These are phyloP conservation scores for Lagenorhynchus albirostris DNA, from an alignment of 2,113 vertebrate species.

Conservation along the genomic window DNA sequence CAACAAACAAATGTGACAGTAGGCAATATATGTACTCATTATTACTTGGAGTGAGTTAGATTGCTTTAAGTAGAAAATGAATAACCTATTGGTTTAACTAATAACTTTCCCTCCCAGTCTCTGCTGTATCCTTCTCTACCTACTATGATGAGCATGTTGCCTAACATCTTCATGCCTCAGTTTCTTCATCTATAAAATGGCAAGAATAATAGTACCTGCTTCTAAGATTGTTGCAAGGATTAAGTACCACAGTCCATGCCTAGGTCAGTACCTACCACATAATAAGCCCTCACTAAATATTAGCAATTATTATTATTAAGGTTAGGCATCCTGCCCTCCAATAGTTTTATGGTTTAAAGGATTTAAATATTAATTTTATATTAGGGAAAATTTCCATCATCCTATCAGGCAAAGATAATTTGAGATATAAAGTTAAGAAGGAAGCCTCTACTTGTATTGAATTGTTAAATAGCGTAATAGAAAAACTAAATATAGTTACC, in stretches of 20 bases:
- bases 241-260: background rate
- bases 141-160: background rate
- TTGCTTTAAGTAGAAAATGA: background rate
- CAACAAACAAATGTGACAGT: constrained; percentile 10
- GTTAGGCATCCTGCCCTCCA: background rate
- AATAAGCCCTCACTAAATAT: constrained; percentile 26
- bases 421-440: constrained; percentile 9
- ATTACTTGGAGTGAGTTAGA: constrained; percentile 3
- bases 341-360: background rate
- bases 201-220: background rate
- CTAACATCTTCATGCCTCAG: background rate
- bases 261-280: background rate
- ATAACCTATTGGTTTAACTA: constrained; percentile 17
- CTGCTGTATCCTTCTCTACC: background rate
- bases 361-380: background rate
- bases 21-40: background rate
- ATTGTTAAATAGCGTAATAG: background rate
- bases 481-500: background rate
- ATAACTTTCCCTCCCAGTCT: background rate
- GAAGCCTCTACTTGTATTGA: background rate
- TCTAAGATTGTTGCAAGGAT: background rate
- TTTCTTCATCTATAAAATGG: background rate
- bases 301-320: background rate
- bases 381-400: background rate
- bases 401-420: constrained; percentile 20